These are phyloP conservation scores for Crotalus viridis DNA, from an alignment of 2,113 vertebrate species.

Conservation along the genomic window DNA sequence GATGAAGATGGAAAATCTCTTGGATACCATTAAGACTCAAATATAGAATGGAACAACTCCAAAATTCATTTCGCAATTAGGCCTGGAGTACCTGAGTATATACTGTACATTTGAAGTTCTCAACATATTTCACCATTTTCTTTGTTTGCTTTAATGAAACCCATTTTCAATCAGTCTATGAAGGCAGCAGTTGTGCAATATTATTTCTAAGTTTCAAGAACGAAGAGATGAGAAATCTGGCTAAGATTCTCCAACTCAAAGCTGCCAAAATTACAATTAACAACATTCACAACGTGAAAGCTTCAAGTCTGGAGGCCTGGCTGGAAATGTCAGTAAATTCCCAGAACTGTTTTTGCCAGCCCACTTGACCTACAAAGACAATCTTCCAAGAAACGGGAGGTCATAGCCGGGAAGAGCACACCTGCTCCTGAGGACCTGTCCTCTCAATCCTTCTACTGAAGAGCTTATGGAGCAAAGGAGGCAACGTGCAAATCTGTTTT, in stretches of 20 bases:
- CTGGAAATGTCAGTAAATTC: background rate
- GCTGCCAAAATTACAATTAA: background rate
- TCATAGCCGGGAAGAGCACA: conserved; percentile 14
- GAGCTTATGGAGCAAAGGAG: conserved; percentile 7
- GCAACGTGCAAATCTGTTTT: background rate
- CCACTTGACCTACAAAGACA: background rate
- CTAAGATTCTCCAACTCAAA: background rate
- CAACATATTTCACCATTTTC: background rate
- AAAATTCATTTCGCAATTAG: background rate
- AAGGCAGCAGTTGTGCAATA: background rate
- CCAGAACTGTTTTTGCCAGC: background rate
- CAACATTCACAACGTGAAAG: background rate
- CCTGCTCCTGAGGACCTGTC: background rate
- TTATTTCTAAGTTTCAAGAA: background rate
- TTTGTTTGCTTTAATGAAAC: background rate
- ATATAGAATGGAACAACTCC: background rate
- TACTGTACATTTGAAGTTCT: background rate
- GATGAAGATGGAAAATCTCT: background rate
- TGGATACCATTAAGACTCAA: background rate
- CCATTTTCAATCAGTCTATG: background rate
- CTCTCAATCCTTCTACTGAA: background rate
- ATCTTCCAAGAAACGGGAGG: background rate
- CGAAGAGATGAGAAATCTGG: background rate
- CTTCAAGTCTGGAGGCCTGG: background rate
- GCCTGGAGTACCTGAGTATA: background rate